Evolutionary conservation across 2,888 invertebrate species (phyloP).

Genomic region (Limnephilus lunatus): DNA sequence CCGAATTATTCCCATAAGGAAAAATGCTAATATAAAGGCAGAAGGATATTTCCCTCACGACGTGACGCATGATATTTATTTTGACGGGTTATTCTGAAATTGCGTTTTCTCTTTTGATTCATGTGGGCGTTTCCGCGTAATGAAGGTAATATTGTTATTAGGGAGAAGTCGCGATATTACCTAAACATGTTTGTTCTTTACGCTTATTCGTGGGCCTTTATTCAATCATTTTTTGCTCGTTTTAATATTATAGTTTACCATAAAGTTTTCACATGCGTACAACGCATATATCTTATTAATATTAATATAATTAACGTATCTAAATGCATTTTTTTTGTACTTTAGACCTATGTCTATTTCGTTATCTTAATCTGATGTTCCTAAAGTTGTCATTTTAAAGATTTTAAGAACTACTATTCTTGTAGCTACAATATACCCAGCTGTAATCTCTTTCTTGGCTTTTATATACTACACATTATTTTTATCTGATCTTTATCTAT

Average conservation of each 20-base stretch:
- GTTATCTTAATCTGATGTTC: too few species aligned
- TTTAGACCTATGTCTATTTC: too few species aligned
- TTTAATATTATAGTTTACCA: not conserved
- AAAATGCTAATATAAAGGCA: constrained; percentile 35
- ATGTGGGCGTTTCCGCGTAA: not conserved
- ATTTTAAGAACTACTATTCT: too few species aligned
- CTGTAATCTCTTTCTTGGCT: too few species aligned
- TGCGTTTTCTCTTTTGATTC: constrained; percentile 28
- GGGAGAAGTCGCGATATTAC: not conserved
- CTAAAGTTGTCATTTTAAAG: too few species aligned
- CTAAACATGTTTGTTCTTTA: not conserved
- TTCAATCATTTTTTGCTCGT: not conserved
- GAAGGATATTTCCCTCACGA: not conserved
- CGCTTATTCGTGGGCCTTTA: not conserved
- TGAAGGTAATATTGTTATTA: not conserved
- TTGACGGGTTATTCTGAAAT: constrained; percentile 31
- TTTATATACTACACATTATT: too few species aligned
- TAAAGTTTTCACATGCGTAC: too few species aligned
- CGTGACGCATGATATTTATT: constrained; percentile 24
- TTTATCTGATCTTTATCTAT: too few species aligned
- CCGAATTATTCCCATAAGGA: constrained; percentile 47
- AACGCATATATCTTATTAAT: too few species aligned
- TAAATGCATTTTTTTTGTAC: too few species aligned
- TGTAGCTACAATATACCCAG: too few species aligned
- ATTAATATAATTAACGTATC: too few species aligned